Conservation (phyloP, 2,797 vertebrate species). For the Gobionotothen gibberifrons region DNA sequence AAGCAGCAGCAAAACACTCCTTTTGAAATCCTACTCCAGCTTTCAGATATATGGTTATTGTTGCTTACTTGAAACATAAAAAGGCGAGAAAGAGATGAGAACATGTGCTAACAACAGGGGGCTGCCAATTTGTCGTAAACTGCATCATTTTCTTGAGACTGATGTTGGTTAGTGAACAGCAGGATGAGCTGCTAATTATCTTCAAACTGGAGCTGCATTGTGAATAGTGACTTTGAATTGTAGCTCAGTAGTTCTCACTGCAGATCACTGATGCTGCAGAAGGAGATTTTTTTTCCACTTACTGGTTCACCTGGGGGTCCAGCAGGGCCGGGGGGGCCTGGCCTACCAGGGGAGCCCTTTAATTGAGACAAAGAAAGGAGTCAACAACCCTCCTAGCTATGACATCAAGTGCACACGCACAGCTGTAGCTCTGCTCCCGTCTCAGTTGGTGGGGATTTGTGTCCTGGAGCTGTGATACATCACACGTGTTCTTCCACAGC, state of each 20-base stretch:
- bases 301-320: slow-evolving; percentile 96
- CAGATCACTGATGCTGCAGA: slow-evolving; percentile 30
- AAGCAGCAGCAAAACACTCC: slow-evolving; percentile 18
- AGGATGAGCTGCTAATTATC: slow-evolving; percentile 44
- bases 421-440: slow-evolving; percentile 35
- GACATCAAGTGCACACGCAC: slow-evolving; percentile 41
- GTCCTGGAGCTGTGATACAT: slow-evolving; percentile 54
- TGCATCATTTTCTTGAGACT: slow-evolving; percentile 37
- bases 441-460: slow-evolving; percentile 59
- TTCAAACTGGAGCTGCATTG: slow-evolving; percentile 26
- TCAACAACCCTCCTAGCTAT: slow-evolving; percentile 48
- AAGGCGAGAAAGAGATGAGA: slow-evolving; percentile 32
- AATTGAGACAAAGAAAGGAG: slow-evolving; percentile 73
- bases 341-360: slow-evolving; percentile 92
- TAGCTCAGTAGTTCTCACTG: slow-evolving; percentile 14
- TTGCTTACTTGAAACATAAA: slow-evolving; percentile 43
- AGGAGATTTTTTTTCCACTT: slow-evolving; percentile 69
- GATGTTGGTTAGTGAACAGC: slow-evolving; percentile 33
- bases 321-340: slow-evolving; percentile 91
- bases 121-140: slow-evolving; percentile 46
- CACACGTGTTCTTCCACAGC: slow-evolving; percentile 49
- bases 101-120: slow-evolving; percentile 45
- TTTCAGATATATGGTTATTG: slow-evolving; percentile 23
- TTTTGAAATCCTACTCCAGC: slow-evolving; percentile 14
- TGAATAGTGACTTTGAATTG: slow-evolving; percentile 28